phyloP scores from a whole-genome alignment of 92 coral and sea anemone species.

The Phenganax stokvisi region DNA sequence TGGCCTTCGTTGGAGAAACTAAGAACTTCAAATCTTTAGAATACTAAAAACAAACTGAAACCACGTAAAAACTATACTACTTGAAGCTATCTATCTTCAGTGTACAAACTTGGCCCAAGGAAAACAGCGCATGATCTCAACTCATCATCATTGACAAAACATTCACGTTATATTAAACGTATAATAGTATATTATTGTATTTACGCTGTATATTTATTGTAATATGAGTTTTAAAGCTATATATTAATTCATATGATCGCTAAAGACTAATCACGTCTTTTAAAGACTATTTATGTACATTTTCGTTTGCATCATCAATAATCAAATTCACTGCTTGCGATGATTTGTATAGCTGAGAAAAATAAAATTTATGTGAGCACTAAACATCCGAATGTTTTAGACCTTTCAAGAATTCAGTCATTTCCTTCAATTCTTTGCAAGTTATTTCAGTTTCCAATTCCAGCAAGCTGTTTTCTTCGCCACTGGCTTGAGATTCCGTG shows the following conservation, averaged over 20 bases:
- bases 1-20: conserved; percentile 35
- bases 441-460: conserved; percentile 1
- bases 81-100: too few species aligned
- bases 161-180: background rate
- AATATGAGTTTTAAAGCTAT: background rate
- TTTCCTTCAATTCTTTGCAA: conserved; percentile 22
- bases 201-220: background rate
- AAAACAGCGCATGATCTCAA: too few species aligned
- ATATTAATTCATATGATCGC: too few species aligned
- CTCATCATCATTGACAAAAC: too few species aligned
- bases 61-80: too few species aligned
- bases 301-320: background rate
- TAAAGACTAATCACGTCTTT: too few species aligned
- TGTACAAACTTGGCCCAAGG: too few species aligned
- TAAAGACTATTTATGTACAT: too few species aligned
- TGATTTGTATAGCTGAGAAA: background rate
- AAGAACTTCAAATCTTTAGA: conserved; percentile 31
- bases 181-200: background rate
- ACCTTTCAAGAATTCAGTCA: conserved; percentile 3
- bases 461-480: background rate
- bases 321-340: background rate
- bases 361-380: background rate
- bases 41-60: background rate
- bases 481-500: background rate
- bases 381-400: conserved; percentile 20